Base-by-base conservation (phyloP, 2,797 vertebrate species). In the Syncerus caffer region DNA sequence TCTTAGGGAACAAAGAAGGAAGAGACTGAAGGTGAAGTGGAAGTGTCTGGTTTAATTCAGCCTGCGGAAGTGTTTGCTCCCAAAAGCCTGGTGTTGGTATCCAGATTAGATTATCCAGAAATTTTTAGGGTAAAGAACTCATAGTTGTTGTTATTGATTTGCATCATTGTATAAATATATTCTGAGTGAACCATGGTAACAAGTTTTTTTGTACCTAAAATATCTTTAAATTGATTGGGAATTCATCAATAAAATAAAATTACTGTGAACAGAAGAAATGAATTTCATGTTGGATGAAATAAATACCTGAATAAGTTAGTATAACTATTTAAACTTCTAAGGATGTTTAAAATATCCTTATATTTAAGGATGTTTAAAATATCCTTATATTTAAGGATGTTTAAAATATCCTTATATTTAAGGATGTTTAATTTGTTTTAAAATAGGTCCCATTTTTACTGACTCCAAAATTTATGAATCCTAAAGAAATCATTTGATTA, bases 21-120 rank as follows among this genome's bases (percentile, higher is more conserved):
- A 57, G 99, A 99, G 90, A 93, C 98, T 47, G 99, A 99, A 98
- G 99, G 99, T 95, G 99, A 99, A 98, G 99, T 99, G 90, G 99
- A 99, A 93, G 99, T 99, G 60, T 99, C 99, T 96, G 99, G 99
- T 95, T 99, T 99, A 98, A 99, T 99, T 98, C 99, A 99, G 27
- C 99, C 99, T 95, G 99, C 99, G 96, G 99, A 99, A 99, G 99
- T 99, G 34, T 99, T 99, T 99, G 99, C 99, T 98, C 99, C 99
- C 97, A 99, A 99, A 99, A 99, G 99, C 98, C 99, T 99, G 98
- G 99, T 99, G 94, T 99, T 99, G 89, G 99, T 99, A 82, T 99
- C 99, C 98, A 99, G 99, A 98, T 98, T 99, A 97, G 99, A 99
- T 99, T 99, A 99, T 98, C 99, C 99, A 5, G 99, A 99, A 99